Evolutionary conservation across 2,797 vertebrate species (phyloP).

Genomic region (Poliocrania exsul): DNA sequence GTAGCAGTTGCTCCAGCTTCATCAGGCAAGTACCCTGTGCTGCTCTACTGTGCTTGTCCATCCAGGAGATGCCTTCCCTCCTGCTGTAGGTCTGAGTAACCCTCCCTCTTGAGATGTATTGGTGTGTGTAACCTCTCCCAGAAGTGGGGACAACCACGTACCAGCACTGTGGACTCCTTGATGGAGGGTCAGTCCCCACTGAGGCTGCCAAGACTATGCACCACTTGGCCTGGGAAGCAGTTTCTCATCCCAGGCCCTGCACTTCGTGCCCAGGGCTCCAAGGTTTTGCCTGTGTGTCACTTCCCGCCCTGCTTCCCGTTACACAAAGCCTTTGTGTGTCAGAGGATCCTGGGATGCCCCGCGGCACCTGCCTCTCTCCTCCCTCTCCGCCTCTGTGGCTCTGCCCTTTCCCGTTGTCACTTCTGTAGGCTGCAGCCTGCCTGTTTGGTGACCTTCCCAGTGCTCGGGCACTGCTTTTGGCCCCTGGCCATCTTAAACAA

Average conservation of each 20-base stretch:
- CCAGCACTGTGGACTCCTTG: not conserved
- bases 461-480: slow-evolving; percentile 34
- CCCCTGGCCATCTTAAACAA: slow-evolving; percentile 65
- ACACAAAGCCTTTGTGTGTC: slow-evolving; percentile 39
- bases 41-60: not conserved
- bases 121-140: not conserved
- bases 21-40: not conserved
- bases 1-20: not conserved
- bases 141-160: not conserved
- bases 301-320: not conserved
- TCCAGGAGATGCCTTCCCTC: not conserved
- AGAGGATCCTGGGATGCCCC: slow-evolving; percentile 12
- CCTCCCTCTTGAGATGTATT: not conserved
- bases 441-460: slow-evolving; percentile 49
- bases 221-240: not conserved
- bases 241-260: not conserved
- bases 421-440: slow-evolving; percentile 29
- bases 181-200: not conserved
- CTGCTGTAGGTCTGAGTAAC: not conserved
- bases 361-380: slow-evolving; percentile 47
- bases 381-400: not conserved
- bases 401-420: slow-evolving; percentile 55
- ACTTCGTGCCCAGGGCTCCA: not conserved
- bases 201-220: fast-evolving
- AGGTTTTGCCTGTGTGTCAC: not conserved